A percentile compares a stretch with the other conserved stretches of the same genome.
These are phyloP conservation scores for Teinopalpus imperialis DNA, from an alignment of 2,888 invertebrate genomes.

Conservation along the genomic window DNA sequence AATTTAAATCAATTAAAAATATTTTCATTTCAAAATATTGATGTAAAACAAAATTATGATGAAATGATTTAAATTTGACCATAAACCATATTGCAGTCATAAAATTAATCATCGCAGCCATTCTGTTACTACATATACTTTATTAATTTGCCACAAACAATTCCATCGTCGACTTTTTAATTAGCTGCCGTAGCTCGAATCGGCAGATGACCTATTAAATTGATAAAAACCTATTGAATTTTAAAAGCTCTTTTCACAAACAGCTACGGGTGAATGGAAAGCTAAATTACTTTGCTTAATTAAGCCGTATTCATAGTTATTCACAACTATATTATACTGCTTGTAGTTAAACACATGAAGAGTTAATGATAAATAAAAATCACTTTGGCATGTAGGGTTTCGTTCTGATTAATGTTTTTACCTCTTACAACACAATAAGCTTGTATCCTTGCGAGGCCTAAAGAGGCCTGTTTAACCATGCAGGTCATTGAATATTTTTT, in stretches of 20 bases:
- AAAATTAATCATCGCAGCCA: too few species aligned
- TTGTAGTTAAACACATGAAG: conserved; percentile 5
- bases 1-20: too few species aligned
- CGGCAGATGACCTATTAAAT: conserved; percentile 20
- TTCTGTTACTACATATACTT: not conserved
- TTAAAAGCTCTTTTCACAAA: conserved; percentile 7
- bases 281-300: conserved; percentile 20
- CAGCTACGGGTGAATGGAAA: conserved; percentile 12
- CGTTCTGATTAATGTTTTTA: not conserved
- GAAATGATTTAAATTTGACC: too few species aligned
- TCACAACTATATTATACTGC: conserved; percentile 3
- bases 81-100: too few species aligned
- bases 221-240: conserved; percentile 15
- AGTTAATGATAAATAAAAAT: conserved; percentile 11
- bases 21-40: too few species aligned
- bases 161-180: conserved; percentile 9
- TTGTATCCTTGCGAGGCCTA: too few species aligned
- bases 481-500: too few species aligned
- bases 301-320: conserved; percentile 14
- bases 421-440: too few species aligned
- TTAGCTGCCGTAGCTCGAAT: not conserved
- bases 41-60: too few species aligned
- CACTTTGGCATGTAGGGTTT: not conserved
- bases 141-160: not conserved
- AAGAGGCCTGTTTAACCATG: too few species aligned